Percentiles rank a stretch among this genome's conserved stretches.
Evolutionary conservation across 2,888 invertebrate species (phyloP).

Genomic region (Electrophaes corylata): DNA sequence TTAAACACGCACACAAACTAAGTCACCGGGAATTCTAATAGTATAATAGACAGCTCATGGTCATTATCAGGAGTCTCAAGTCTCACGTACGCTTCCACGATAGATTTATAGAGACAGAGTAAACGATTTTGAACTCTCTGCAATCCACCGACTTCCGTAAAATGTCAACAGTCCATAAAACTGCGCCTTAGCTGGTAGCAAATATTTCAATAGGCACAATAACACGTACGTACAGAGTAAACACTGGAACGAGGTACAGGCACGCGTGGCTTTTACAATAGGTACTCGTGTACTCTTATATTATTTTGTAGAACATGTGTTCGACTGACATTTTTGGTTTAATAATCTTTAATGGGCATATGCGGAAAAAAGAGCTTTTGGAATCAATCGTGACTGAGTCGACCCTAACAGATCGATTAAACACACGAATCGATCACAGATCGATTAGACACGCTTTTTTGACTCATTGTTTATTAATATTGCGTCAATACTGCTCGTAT

Average conservation of each 20-base stretch:
- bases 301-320: constrained; percentile 11
- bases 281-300: constrained; percentile 16
- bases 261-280: constrained; percentile 7
- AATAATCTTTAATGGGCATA: neutral
- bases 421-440: too few relatives aligned
- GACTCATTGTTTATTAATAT: too few relatives aligned
- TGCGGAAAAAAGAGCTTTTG: too few relatives aligned
- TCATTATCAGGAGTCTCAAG: too few relatives aligned
- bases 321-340: neutral
- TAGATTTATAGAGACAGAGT: too few relatives aligned
- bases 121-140: neutral
- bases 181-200: constrained; percentile 3
- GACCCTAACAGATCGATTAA: too few relatives aligned
- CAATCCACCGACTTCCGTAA: neutral
- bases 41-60: too few relatives aligned
- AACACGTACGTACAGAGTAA: constrained; percentile 9
- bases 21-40: too few relatives aligned
- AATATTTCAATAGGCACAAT: constrained; percentile 15
- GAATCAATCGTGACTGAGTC: too few relatives aligned
- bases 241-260: constrained; percentile 8
- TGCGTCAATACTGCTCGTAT: neutral
- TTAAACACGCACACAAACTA: too few relatives aligned
- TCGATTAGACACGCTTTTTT: too few relatives aligned
- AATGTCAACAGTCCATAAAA: neutral
- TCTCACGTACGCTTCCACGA: too few relatives aligned